Evolutionary conservation across 2,888 invertebrate genomes (phyloP).

Genomic region (Brachylomia viminalis): DNA sequence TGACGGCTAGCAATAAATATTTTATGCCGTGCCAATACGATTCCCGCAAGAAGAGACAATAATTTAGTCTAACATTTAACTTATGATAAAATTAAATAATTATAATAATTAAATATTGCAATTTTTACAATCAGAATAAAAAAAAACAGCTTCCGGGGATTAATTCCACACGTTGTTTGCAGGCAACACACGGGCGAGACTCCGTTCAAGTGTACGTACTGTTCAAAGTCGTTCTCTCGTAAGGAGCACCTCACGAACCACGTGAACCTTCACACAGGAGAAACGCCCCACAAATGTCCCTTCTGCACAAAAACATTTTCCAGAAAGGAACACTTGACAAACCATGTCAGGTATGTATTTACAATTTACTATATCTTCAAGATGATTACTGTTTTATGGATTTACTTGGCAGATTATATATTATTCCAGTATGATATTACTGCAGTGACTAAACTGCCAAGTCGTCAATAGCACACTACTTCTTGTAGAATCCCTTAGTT

Average conservation of each 20-base stretch:
- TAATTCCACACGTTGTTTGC: constrained; percentile 63
- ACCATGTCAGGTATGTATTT: constrained; percentile 89
- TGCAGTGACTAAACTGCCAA: constrained; percentile 6
- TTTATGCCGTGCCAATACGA: constrained; percentile 11
- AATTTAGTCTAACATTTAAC: constrained; percentile 15
- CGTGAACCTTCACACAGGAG: constrained; percentile 94
- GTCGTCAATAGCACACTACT: constrained; percentile 1
- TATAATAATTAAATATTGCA: constrained; percentile 5
- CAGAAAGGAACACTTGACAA: constrained; percentile 93
- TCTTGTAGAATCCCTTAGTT: constrained; percentile 34
- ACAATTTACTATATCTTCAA: constrained; percentile 11
- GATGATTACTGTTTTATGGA: not conserved
- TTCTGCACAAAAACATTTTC: constrained; percentile 94
- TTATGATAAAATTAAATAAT: not conserved
- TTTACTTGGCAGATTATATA: constrained; percentile 6
- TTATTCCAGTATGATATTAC: constrained; percentile 14
- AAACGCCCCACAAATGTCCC: constrained; percentile 93
- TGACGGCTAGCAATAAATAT: constrained; percentile 30
- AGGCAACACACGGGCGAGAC: constrained; percentile 95
- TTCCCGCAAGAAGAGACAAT: constrained; percentile 25
- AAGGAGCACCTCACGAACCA: constrained; percentile 97
- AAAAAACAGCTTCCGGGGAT: constrained; percentile 19
- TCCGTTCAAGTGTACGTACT: constrained; percentile 94
- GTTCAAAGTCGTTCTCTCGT: constrained; percentile 91
- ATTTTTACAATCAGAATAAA: constrained; percentile 10